phyloP scores from a whole-genome alignment of 2,113 vertebrate species.

The Marmota flaviventris region DNA sequence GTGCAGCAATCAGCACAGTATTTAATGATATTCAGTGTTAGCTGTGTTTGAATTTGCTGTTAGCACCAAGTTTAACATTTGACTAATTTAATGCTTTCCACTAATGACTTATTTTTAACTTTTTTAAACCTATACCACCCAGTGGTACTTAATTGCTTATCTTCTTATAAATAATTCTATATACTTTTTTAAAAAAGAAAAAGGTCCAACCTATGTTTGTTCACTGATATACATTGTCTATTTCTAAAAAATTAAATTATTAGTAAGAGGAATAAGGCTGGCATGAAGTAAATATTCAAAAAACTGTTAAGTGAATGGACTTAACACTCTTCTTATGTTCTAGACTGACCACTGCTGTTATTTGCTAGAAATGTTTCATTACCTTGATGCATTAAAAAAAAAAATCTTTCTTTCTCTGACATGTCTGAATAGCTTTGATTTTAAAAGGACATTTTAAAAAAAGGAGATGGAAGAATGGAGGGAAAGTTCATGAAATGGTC shows the following conservation, averaged over 20 bases:
- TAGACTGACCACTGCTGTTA: neutral
- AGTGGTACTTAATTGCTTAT: neutral
- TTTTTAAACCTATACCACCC: neutral
- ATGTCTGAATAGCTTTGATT: neutral
- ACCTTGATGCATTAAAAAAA: neutral
- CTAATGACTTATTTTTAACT: neutral
- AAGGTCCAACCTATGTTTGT: neutral
- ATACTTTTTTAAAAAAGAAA: neutral
- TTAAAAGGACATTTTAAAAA: neutral
- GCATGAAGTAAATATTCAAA: too few species aligned
- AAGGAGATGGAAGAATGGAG: too few species aligned
- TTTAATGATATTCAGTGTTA: neutral
- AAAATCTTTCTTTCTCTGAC: neutral
- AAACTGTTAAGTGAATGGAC: too few species aligned
- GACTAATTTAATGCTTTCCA: neutral
- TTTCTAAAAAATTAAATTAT: constrained; percentile 6
- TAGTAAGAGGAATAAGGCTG: neutral
- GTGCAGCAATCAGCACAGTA: neutral
- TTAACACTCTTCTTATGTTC: neutral
- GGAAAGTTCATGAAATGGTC: neutral
- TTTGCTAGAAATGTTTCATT: neutral
- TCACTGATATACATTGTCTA: neutral
- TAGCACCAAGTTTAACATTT: neutral
- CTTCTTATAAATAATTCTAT: neutral
- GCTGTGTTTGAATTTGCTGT: neutral